Evolutionary conservation across 1,140 invertebrate species (phyloP), one percentile per base, ranked within the genome.

Genomic region (Diorhabda elongata): DNA sequence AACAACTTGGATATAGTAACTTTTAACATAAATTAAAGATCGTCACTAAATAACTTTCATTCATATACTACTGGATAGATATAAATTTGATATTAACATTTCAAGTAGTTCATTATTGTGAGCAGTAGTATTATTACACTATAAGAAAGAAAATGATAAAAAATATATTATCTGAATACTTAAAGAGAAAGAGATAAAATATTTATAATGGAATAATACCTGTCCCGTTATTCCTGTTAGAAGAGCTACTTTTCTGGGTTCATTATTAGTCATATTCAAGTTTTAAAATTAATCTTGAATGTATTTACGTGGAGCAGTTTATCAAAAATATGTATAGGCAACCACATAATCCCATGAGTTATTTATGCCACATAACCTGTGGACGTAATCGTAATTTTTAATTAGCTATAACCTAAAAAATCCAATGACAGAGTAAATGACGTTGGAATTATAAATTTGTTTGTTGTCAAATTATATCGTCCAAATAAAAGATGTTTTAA

Each of bases 161-260:
- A n/a, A 6, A 11, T 47, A 66, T 44, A 62, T 4, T 26, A 42
- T 11, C 6, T 61, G 8, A 26, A 44, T 58, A 69, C 44, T 43
- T 69, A 26, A 42, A 44, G n/a, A 41, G 5, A 43, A 26, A 26
- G 26, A 26, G 26, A 26, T 26, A 26, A 26, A 26, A 26, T 26
- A 67, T 45, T 26, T 63, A 58, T 44, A 42, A 9, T 56, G 26
- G 3, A 61, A 4, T 9, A 62, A 42, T 69, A 74, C 73, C 68
- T 74, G 73, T 42, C 73, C 73, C 63, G 69, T 74, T 42, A 74
- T 70, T 42, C 73, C 73, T 6, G 73, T 74, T 43, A 74, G 68
- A n/a, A 74, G 59, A 6, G 73, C 73, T 47, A 74, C 73, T 70
- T 74, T 74, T 63, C 60, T 67, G 9, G 65, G 44, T 47, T 70